Evolutionary conservation across 2,797 vertebrate species (phyloP), one percentile per base, ranked within the genome.

Genomic region (Triplophysa yarkandensis): DNA sequence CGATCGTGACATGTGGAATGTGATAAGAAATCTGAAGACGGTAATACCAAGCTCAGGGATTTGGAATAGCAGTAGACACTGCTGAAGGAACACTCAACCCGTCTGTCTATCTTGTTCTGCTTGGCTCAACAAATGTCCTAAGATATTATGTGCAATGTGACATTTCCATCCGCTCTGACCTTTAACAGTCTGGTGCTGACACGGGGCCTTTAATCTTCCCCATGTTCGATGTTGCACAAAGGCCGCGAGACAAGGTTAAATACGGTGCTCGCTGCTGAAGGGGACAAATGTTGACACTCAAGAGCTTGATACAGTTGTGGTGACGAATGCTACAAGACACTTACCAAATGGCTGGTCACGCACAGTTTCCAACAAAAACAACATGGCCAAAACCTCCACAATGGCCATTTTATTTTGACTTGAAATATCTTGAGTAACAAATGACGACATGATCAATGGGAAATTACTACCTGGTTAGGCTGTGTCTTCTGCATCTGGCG

Each of bases 141-240:
- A 65, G 60, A 54, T 57, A 79, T 79, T 75, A 71, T 71, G 68
- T 66, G 60, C 55, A 74, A 9, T 36, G 27, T 79, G 74, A 79
- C 77, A 79, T 81, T 79, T 81, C 41, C 50, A 69, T 54, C 32
- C 25, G 19, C n/a, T 25, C 27, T 79, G 74, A 74, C 77, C 60
- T 82, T 78, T 77, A 41, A 41, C 46, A 79, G 69, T 61, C 44
- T 34, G 74, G 43, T 65, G 39, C 50, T 21, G 50, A 65, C 13
- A 74, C n/a, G 0, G 44, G 23, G 25, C 32, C 52, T 65, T 65
- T 65, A 57, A 66, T 68, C 57, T 19, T 28, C 39, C 48, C 63
- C n/a, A 6, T 28, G 19, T 78, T 58, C 46, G 63, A 23, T 14
- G 4, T 70, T 13, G 11, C 48, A 27, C 48, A 58, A 72, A 57